Conservation (phyloP, 2,797 vertebrate genomes). For the Ficedula albicollis region DNA sequence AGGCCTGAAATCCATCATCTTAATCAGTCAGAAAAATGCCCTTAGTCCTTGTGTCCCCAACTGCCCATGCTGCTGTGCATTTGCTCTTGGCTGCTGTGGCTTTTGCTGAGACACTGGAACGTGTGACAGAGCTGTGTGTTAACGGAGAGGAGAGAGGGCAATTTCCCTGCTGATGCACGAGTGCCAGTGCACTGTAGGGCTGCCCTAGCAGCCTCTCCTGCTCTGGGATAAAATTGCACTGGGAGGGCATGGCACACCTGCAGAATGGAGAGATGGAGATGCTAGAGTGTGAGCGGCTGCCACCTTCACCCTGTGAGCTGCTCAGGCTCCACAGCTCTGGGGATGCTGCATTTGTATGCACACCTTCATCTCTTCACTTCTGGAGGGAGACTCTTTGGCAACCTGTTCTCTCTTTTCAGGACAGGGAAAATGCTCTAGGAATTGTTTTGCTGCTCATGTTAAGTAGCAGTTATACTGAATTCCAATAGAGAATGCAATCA, state of each 20-base stretch:
- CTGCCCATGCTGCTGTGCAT: background rate
- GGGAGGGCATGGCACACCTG: background rate
- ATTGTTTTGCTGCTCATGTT: background rate
- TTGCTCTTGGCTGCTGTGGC: background rate
- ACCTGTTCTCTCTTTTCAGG: background rate
- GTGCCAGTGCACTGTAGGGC: background rate
- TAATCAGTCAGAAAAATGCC: background rate
- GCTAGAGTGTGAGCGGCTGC: background rate
- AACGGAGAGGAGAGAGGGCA: background rate
- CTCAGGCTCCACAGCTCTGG: background rate
- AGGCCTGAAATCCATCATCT: background rate
- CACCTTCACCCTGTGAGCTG: background rate
- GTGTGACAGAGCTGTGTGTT: background rate
- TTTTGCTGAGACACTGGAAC: background rate
- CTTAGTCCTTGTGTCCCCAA: background rate
- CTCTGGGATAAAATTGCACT: background rate
- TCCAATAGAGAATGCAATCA: background rate
- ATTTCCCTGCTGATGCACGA: background rate
- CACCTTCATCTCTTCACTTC: background rate
- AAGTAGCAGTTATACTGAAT: background rate
- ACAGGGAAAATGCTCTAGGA: background rate
- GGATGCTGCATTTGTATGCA: background rate
- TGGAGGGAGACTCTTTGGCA: background rate
- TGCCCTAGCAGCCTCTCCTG: background rate
- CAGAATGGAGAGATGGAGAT: background rate